These are phyloP conservation scores for Martes martes DNA, from an alignment of 2,113 vertebrate species.

Conservation along the genomic window DNA sequence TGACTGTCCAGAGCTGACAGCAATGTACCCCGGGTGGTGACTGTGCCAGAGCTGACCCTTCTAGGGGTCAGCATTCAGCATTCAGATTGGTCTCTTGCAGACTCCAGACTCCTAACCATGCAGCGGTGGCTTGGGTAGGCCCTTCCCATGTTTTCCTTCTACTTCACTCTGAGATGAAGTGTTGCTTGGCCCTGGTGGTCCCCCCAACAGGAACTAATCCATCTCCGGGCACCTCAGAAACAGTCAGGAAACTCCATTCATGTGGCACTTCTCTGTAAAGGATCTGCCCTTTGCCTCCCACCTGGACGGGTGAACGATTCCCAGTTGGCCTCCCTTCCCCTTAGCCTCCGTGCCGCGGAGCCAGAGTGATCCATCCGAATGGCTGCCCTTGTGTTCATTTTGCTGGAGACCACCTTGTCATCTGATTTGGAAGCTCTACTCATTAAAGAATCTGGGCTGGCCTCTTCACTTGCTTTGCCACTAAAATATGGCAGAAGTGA, in stretches of 20 bases:
- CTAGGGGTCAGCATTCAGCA: not conserved
- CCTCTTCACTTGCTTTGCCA: not conserved
- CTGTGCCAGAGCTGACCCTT: not conserved
- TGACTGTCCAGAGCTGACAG: not conserved
- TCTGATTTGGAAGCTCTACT: not conserved
- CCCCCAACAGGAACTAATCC: not conserved
- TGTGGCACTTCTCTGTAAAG: not conserved
- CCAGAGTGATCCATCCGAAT: not conserved
- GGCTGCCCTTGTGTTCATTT: not conserved
- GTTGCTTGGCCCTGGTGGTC: too few relatives aligned
- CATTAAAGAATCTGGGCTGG: not conserved
- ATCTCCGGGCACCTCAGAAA: not conserved
- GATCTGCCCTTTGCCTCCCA: not conserved
- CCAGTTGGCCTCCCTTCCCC: not conserved
- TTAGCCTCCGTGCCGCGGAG: not conserved
- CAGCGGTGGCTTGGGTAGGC: accelerated
- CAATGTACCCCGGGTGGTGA: accelerated
- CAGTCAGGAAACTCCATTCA: not conserved
- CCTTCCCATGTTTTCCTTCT: not conserved
- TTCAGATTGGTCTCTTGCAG: not conserved
- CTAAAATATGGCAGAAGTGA: not conserved
- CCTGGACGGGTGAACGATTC: not conserved
- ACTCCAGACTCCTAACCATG: not conserved
- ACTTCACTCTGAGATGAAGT: not conserved
- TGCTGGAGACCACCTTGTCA: not conserved